These are phyloP conservation scores for Eupithecia inturbata DNA, from an alignment of 2,888 invertebrate species.

Conservation along the genomic window DNA sequence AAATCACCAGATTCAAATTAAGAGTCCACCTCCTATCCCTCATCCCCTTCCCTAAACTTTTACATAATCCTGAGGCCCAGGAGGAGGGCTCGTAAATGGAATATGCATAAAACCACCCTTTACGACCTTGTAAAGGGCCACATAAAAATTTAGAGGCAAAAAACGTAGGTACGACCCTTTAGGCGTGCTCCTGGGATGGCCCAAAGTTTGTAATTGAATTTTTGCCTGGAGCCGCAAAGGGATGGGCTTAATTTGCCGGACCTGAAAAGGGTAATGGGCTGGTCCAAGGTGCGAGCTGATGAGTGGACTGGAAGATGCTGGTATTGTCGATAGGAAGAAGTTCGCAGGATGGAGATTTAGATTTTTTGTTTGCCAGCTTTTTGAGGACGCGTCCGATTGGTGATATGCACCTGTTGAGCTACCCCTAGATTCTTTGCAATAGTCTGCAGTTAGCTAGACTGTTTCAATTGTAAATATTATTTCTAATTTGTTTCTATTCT, in stretches of 20 bases:
- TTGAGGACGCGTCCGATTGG: too few relatives aligned
- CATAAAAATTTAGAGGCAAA: constrained; percentile 82
- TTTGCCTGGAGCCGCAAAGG: constrained; percentile 83
- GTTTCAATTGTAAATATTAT: too few relatives aligned
- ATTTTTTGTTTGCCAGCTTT: too few relatives aligned
- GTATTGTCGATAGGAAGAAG: background rate
- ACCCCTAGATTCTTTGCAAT: too few relatives aligned
- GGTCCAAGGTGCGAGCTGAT: constrained; percentile 46
- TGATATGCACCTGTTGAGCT: too few relatives aligned
- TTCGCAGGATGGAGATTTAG: background rate
- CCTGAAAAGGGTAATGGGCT: constrained; percentile 70
- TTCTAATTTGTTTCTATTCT: too few relatives aligned
- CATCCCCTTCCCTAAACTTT: constrained; percentile 52
- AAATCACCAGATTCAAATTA: constrained; percentile 53
- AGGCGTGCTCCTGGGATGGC: constrained; percentile 79
- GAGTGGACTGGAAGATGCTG: constrained; percentile 29
- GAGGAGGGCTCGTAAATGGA: constrained; percentile 66
- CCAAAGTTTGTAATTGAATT: constrained; percentile 83
- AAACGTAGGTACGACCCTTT: constrained; percentile 70
- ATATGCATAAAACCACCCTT: constrained; percentile 82
- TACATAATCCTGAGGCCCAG: constrained; percentile 59
- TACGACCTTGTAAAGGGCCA: constrained; percentile 81
- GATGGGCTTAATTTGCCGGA: constrained; percentile 81
- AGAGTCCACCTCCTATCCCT: constrained; percentile 50
- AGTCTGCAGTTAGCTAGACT: too few relatives aligned